These are phyloP conservation scores for Buteo buteo DNA, from an alignment of 2,113 vertebrate genomes.

Conservation along the genomic window DNA sequence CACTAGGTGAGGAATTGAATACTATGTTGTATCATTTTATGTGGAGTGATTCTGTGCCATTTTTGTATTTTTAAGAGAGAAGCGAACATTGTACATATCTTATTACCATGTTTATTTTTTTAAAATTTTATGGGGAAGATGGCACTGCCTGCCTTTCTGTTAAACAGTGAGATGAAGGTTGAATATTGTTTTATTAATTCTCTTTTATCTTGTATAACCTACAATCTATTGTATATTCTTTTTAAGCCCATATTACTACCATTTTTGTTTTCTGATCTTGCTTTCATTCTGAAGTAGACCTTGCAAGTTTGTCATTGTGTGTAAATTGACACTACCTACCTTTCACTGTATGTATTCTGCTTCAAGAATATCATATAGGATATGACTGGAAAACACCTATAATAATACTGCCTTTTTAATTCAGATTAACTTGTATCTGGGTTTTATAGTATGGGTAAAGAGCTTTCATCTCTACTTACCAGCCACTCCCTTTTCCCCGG, in stretches of 20 bases:
- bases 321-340: background rate
- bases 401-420: background rate
- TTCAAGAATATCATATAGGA: background rate
- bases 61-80: background rate
- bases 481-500: background rate
- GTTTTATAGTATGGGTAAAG: background rate
- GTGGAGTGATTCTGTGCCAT: background rate
- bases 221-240: background rate
- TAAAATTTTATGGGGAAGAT: background rate
- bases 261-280: background rate
- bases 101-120: background rate
- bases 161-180: background rate
- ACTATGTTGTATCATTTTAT: background rate
- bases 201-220: background rate
- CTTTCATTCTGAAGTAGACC: background rate
- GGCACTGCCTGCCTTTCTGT: background rate
- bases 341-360: background rate
- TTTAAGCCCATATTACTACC: background rate
- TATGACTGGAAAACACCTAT: background rate
- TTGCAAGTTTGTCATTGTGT: background rate
- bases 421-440: background rate
- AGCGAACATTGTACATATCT: background rate
- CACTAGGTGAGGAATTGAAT: background rate
- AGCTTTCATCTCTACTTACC: background rate
- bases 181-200: background rate